Percentiles rank a stretch among this genome's conserved stretches.
phyloP scores from a whole-genome alignment of 2,113 vertebrate genomes.

The Camarhynchus parvulus region DNA sequence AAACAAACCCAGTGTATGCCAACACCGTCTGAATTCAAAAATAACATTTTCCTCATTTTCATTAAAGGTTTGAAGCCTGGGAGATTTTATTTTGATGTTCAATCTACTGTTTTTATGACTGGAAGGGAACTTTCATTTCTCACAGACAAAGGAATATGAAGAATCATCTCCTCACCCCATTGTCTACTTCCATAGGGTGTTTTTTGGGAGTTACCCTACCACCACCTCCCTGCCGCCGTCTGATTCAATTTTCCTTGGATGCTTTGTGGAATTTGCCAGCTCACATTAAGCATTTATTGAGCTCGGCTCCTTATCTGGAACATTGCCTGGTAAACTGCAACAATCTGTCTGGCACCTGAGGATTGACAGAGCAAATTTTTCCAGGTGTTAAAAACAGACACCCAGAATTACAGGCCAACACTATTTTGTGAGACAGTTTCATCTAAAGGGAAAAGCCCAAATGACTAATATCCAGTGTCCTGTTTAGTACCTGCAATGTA shows the following conservation, averaged over 20 bases:
- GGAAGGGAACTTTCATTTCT: slow-evolving; percentile 18
- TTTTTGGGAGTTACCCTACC: slow-evolving; percentile 13
- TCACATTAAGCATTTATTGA: slow-evolving; percentile 71
- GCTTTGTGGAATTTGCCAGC: slow-evolving; percentile 67
- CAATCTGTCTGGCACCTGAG: slow-evolving; percentile 69
- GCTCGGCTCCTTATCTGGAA: slow-evolving; percentile 72
- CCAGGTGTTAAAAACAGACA: slow-evolving; percentile 66
- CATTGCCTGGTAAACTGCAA: slow-evolving; percentile 64
- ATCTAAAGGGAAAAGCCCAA: slow-evolving; percentile 31
- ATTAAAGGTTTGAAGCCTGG: slow-evolving; percentile 62
- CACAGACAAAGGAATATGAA: background rate
- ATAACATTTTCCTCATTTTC: slow-evolving; percentile 69
- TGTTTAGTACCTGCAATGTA: slow-evolving; percentile 40
- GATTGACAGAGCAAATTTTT: slow-evolving; percentile 74
- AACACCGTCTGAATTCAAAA: slow-evolving; percentile 66
- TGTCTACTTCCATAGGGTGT: background rate
- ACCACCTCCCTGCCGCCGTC: background rate
- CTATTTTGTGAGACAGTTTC: slow-evolving; percentile 18
- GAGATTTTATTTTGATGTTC: slow-evolving; percentile 52
- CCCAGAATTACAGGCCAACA: slow-evolving; percentile 33
- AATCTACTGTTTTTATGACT: slow-evolving; percentile 12
- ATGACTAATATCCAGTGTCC: background rate
- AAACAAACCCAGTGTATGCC: slow-evolving; percentile 78
- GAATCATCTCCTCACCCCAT: background rate
- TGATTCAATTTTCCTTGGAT: slow-evolving; percentile 72